Percentiles rank a stretch among this genome's conserved stretches.
Evolutionary conservation across 1,140 invertebrate genomes (phyloP).

Genomic region (Zelostemma sp.): DNA sequence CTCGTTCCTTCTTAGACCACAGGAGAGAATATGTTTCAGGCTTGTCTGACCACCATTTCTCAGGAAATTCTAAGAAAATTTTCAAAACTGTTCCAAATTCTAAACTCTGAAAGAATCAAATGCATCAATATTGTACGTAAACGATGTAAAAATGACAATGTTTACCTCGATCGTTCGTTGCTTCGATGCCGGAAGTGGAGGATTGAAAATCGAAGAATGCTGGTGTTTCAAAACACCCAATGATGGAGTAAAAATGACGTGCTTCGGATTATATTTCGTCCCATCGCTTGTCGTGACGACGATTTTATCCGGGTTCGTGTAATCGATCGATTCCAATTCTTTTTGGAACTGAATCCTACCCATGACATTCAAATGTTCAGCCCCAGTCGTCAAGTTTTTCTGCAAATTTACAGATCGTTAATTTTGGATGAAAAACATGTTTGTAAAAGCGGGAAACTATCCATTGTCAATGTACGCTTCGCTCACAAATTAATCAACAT

Average conservation of each 20-base stretch:
- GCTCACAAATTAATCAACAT: too few relatives aligned
- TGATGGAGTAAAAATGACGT: too few relatives aligned
- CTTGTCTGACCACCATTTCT: slow-evolving; percentile 74
- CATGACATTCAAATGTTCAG: slow-evolving; percentile 27
- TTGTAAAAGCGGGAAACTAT: too few relatives aligned
- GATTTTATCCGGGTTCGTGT: slow-evolving; percentile 46
- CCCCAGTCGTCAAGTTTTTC: slow-evolving; percentile 48
- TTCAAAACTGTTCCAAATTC: slow-evolving; percentile 70
- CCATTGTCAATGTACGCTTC: too few relatives aligned
- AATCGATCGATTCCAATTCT: slow-evolving; percentile 58
- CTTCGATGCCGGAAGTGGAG: slow-evolving; percentile 58
- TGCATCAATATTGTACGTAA: not conserved
- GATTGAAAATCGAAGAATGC: slow-evolving; percentile 60
- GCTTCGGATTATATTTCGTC: slow-evolving; percentile 52
- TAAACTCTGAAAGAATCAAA: not conserved
- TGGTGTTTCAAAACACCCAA: too few relatives aligned
- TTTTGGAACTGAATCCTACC: slow-evolving; percentile 59
- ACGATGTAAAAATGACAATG: slow-evolving; percentile 6
- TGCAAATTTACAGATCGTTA: too few relatives aligned
- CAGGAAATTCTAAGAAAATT: slow-evolving; percentile 79
- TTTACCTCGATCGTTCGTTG: slow-evolving; percentile 51
- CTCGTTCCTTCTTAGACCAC: slow-evolving; percentile 70
- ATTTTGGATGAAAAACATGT: too few relatives aligned
- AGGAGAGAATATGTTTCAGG: slow-evolving; percentile 66
- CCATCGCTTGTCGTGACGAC: slow-evolving; percentile 59